Percentiles rank a stretch among this genome's conserved stretches.
Conservation (phyloP, 1,140 invertebrate genomes). For the Leptinotarsa defecta region DNA sequence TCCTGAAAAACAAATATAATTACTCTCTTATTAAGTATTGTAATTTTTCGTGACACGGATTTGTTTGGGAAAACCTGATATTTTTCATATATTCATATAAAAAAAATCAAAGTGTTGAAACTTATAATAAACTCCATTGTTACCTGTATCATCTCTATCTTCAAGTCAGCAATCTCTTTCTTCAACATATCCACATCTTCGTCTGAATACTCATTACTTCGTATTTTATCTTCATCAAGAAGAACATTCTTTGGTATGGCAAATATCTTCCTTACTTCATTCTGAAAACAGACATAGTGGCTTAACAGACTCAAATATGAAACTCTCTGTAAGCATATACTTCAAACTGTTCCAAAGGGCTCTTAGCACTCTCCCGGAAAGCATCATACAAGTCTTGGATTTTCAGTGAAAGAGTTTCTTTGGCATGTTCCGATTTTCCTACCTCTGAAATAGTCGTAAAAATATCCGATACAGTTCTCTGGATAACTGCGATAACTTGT, state of each 20-base stretch:
- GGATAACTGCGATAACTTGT: not conserved
- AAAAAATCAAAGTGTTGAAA: no score
- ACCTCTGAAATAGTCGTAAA: not conserved
- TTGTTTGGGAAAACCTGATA: no score
- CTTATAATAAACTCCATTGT: no score
- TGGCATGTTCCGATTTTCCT: not conserved
- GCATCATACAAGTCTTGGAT: not conserved
- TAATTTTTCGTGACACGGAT: not conserved
- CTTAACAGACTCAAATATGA: no score
- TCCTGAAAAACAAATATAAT: constrained; percentile 14
- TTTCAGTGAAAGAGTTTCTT: not conserved
- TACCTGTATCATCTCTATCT: constrained; percentile 11
- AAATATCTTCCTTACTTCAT: constrained; percentile 23
- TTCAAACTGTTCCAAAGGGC: not conserved
- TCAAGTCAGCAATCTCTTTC: constrained; percentile 9
- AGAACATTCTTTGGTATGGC: constrained; percentile 26
- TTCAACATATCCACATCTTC: constrained; percentile 17
- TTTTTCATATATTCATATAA: no score
- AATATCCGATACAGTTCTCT: not conserved
- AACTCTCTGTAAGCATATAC: not conserved
- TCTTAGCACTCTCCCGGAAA: not conserved
- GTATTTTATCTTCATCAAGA: constrained; percentile 10
- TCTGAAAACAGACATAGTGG: not conserved
- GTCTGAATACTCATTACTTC: not conserved
- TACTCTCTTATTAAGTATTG: no score